phyloP scores from a whole-genome alignment of 2,113 vertebrate genomes.

The Promerops cafer region DNA sequence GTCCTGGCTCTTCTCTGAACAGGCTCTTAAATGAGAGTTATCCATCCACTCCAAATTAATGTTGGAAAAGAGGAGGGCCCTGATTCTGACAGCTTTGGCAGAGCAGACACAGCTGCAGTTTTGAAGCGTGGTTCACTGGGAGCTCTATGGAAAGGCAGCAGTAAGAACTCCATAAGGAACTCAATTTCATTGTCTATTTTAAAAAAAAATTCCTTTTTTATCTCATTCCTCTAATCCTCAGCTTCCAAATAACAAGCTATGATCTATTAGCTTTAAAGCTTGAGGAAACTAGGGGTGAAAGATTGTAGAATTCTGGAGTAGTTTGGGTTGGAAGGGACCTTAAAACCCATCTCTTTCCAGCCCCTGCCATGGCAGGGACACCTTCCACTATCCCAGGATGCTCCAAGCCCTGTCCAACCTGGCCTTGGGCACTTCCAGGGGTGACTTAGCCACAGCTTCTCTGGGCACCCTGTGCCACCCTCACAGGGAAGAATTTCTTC shows the following conservation, averaged over 20 bases:
- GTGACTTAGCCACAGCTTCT: not conserved
- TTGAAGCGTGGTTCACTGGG: accelerated
- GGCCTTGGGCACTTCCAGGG: not conserved
- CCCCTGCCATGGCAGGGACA: not conserved
- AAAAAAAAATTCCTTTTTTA: not conserved
- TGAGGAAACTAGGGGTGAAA: not conserved
- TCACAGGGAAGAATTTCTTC: not conserved
- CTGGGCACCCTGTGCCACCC: not conserved
- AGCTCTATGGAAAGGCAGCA: not conserved
- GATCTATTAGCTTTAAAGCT: not conserved
- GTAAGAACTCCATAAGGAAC: not conserved
- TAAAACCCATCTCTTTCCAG: accelerated
- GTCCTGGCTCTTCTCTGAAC: not conserved
- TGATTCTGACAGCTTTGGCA: accelerated
- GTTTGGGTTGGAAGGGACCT: not conserved
- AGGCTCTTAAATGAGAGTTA: accelerated
- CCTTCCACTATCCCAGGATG: accelerated
- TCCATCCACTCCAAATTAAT: accelerated
- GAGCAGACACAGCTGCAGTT: accelerated
- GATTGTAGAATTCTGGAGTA: accelerated
- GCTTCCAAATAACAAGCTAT: not conserved
- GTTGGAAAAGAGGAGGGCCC: accelerated
- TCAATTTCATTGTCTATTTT: accelerated
- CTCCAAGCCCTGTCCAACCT: accelerated
- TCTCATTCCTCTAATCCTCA: not conserved